phyloP scores from a whole-genome alignment of 1,140 invertebrate species.

The Calephelis nemesis region DNA sequence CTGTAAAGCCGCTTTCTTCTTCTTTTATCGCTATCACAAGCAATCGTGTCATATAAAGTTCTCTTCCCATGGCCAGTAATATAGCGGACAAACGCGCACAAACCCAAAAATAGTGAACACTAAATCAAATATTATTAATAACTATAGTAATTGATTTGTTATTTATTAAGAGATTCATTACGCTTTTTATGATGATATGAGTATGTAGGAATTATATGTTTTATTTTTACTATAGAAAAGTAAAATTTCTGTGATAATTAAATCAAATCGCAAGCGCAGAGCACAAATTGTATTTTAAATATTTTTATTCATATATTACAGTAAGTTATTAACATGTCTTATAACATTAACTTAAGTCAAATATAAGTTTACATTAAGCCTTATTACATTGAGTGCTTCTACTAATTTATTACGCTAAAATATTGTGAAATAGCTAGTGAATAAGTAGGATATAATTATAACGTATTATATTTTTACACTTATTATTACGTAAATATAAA shows the following conservation, averaged over 20 bases:
- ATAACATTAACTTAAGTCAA: not conserved
- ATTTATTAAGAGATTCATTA: no score
- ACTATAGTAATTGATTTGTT: no score
- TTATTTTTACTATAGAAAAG: slow-evolving; percentile 5
- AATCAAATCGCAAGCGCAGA: slow-evolving; percentile 2
- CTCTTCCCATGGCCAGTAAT: no score
- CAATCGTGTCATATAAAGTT: no score
- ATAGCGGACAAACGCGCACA: no score
- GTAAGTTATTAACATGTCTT: not conserved
- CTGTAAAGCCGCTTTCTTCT: no score
- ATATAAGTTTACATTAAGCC: slow-evolving; percentile 1
- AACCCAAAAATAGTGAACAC: no score
- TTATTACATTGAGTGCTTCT: slow-evolving; percentile 1
- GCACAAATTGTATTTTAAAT: not conserved
- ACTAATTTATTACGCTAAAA: slow-evolving; percentile 1
- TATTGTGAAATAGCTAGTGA: not conserved
- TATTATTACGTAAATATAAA: not conserved
- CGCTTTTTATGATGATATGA: no score
- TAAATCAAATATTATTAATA: no score
- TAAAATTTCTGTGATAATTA: slow-evolving; percentile 11
- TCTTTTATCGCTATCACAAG: no score
- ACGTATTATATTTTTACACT: slow-evolving; percentile 7
- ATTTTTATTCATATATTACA: not conserved
- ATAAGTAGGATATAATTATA: not conserved
- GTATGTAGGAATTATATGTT: not conserved